Evolutionary conservation across 2,888 invertebrate genomes (phyloP), one percentile per base, ranked within the genome.

Genomic region (Platynereis dumerilii): DNA sequence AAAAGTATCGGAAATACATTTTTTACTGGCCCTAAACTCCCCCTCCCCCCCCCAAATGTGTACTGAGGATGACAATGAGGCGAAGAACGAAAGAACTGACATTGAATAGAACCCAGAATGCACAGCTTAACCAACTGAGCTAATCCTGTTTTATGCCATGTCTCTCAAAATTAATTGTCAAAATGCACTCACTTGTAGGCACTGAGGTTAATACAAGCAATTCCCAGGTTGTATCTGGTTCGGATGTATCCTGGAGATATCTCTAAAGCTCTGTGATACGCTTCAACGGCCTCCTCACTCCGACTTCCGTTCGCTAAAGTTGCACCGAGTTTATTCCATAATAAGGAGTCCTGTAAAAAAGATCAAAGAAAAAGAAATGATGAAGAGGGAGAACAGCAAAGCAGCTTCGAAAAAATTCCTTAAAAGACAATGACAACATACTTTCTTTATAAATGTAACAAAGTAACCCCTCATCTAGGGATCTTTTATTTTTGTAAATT

Each of bases 301-400:
- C 91, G 90, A 60, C 92, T 92, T 71, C 96, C 94, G 84, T 99
- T 99, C 17, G 99, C 99, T 76, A 97, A 86, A 55, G 97, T 96
- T 39, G 99, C 99, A 60, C 99, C 99, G 34, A 99, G 87, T 75
- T 96, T 91, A 85, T 99, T 99, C 98, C 98, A 99, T 60, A 96
- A 84, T 78, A 94, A 90, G 5, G 96, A 92, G 88, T 97, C 95
- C 83, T 83, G 61, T 5, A 69, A 26, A 7, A 29, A 45, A 60
- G 15, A n/a, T n/a, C n/a, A 55, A 22, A 24, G 5, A 20, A 48
- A 22, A n/a, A 48, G 48, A 20, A 20, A 5, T 42, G 10, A 10
- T 42, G 17, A 12, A 17, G 42, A 42, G 17, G 10, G 12, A 42
- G 17, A 17, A 17, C 42, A 12, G 17, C 42, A 42, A 42, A n/a